phyloP scores from a whole-genome alignment of 2,888 invertebrate species.

The Cheilosia vernalis region DNA sequence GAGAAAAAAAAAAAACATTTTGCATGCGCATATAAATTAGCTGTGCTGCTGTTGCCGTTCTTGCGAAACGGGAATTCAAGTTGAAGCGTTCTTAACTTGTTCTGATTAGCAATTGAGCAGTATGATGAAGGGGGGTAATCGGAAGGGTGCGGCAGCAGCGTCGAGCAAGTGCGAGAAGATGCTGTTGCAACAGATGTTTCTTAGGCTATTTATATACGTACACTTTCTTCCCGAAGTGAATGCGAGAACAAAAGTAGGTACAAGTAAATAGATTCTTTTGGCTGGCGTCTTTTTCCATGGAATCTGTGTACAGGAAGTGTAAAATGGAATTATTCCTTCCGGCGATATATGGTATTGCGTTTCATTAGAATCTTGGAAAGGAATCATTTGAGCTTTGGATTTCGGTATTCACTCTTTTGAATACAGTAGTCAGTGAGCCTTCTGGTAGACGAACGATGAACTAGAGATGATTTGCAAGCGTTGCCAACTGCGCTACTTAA shows the following conservation, averaged over 20 bases:
- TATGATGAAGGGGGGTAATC: constrained; percentile 2
- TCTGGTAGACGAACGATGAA: too few relatives aligned
- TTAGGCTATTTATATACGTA: constrained; percentile 26
- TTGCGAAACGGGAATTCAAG: constrained; percentile 60
- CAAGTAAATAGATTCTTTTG: neutral
- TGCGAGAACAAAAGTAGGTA: neutral
- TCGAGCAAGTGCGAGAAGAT: constrained; percentile 19
- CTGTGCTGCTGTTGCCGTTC: constrained; percentile 43
- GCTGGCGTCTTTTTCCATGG: neutral
- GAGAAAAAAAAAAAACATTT: constrained; percentile 28
- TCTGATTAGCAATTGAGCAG: constrained; percentile 67
- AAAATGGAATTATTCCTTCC: constrained; percentile 5
- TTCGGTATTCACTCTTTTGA: neutral
- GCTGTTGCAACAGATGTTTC: constrained; percentile 57
- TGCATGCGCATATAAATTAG: constrained; percentile 72
- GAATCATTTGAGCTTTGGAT: too few relatives aligned
- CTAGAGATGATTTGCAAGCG: too few relatives aligned
- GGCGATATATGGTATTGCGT: neutral
- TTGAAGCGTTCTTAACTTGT: constrained; percentile 64
- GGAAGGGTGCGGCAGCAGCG: neutral
- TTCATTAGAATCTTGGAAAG: neutral
- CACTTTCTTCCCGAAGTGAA: neutral
- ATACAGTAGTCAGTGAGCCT: neutral
- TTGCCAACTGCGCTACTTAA: too few relatives aligned
- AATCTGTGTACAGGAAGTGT: constrained; percentile 10